Percentiles rank a stretch among this genome's conserved stretches.
phyloP scores from a whole-genome alignment of 1,140 invertebrate genomes.

The Bombus superbus region DNA sequence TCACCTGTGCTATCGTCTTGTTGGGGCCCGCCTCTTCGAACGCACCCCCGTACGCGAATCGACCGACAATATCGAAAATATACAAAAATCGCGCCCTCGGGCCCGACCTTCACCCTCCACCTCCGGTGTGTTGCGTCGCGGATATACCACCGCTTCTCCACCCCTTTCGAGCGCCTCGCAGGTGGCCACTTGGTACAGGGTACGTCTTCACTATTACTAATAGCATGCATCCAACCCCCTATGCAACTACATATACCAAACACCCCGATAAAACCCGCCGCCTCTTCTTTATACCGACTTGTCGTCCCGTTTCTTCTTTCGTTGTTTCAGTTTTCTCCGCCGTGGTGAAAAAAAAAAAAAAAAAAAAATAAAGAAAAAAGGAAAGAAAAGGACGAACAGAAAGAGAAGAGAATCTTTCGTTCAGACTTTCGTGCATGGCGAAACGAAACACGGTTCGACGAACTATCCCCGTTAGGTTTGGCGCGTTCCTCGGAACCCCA shows the following conservation, averaged over 20 bases:
- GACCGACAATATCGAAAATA: conserved; percentile 45
- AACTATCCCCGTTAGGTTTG: no score
- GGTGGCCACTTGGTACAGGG: conserved; percentile 92
- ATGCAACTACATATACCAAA: not conserved
- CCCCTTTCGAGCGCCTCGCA: conserved; percentile 82
- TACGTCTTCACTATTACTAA: conserved; percentile 86
- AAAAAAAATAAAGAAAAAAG: no score
- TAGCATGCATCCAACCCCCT: conserved; percentile 76
- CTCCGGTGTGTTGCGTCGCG: conserved; percentile 62
- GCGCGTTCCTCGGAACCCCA: no score
- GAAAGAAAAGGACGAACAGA: no score
- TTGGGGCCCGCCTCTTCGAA: conserved; percentile 65
- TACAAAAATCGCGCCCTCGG: conserved; percentile 64
- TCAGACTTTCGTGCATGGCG: not conserved
- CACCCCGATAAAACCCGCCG: no score
- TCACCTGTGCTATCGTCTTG: conserved; percentile 68
- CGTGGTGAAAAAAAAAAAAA: no score
- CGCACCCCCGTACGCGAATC: conserved; percentile 56
- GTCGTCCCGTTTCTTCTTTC: no score
- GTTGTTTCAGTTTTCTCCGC: no score
- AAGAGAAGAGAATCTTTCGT: not conserved
- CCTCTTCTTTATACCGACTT: not conserved
- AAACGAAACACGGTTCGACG: not conserved
- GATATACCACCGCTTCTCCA: conserved; percentile 76
- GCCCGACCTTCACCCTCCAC: conserved; percentile 57